These are phyloP conservation scores for Yponomeuta cagnagella DNA, from an alignment of 2,888 invertebrate genomes.

Conservation along the genomic window DNA sequence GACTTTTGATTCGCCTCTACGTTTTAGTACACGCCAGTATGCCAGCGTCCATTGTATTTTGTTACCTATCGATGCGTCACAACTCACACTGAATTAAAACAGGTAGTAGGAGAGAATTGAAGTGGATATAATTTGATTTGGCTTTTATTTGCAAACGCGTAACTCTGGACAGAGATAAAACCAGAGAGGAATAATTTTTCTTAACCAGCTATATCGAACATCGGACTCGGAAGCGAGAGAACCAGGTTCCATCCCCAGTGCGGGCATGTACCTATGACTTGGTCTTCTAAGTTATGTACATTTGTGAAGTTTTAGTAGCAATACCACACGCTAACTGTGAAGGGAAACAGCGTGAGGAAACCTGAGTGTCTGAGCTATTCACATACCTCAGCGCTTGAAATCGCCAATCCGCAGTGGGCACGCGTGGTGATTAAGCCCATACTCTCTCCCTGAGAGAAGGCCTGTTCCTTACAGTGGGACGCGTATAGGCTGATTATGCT, in stretches of 20 bases:
- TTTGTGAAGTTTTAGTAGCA: too few relatives aligned
- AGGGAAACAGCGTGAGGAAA: too few relatives aligned
- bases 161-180: background rate
- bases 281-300: too few relatives aligned
- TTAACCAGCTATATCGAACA: background rate
- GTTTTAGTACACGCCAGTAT: background rate
- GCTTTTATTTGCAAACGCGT: background rate
- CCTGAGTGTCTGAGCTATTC: too few relatives aligned
- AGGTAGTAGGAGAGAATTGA: background rate
- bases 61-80: conserved; percentile 42
- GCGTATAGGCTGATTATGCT: too few relatives aligned
- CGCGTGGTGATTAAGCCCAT: too few relatives aligned
- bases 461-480: too few relatives aligned
- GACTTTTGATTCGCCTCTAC: background rate
- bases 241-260: background rate
- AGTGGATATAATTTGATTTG: conserved; percentile 23
- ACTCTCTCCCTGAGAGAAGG: too few relatives aligned
- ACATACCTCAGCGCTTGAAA: too few relatives aligned
- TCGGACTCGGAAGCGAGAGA: too few relatives aligned
- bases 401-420: too few relatives aligned
- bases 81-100: conserved; percentile 7
- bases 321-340: too few relatives aligned
- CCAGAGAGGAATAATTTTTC: background rate
- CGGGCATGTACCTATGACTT: background rate
- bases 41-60: conserved; percentile 30